Evolutionary conservation across 1,140 invertebrate species (phyloP), one percentile per base, ranked within the genome.

Genomic region (Cyclina sinensis): DNA sequence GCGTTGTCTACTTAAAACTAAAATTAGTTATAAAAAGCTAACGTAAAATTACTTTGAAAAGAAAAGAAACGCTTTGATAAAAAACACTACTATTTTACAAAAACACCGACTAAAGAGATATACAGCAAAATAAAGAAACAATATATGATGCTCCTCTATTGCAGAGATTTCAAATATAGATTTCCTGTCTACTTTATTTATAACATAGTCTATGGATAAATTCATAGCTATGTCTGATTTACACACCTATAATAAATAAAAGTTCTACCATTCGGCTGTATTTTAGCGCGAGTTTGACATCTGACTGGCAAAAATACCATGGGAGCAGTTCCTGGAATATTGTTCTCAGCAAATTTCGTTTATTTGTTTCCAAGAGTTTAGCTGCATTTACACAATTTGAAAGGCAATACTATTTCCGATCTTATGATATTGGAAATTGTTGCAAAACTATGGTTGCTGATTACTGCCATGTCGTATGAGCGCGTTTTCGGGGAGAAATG

Each of bases 121-220:
- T n/a, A n/a, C n/a, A n/a, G n/a, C n/a, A n/a, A n/a, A n/a, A n/a
- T n/a, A n/a, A n/a, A n/a, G n/a, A n/a, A n/a, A n/a, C n/a, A n/a
- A n/a, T n/a, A n/a, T n/a, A n/a, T 12, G 21, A 54, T 54, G 51
- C 21, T 54, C 18, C 51, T 54, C 21, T 54, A 54, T 54, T 54
- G 3, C 21, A n/a, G 21, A 3, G 14, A n/a, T 54, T 54, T 54
- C 14, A 65, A 65, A 30, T 65, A 65, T 65, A 65, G 59, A 65
- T 65, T 65, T 65, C 30, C 59, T 65, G 59, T 65, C 59, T 30
- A 7, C n/a, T 12, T 65, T 65, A 35, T 65, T 65, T 65, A 65
- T 65, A 35, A 9, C 16, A 1, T 30, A 18, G 24, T 65, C 59
- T 65, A 65, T 2, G 59, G 4, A 65, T 65, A 65, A 65, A 30